Evolutionary conservation across 2,113 vertebrate species (phyloP).

Genomic region (Lanius collurio): DNA sequence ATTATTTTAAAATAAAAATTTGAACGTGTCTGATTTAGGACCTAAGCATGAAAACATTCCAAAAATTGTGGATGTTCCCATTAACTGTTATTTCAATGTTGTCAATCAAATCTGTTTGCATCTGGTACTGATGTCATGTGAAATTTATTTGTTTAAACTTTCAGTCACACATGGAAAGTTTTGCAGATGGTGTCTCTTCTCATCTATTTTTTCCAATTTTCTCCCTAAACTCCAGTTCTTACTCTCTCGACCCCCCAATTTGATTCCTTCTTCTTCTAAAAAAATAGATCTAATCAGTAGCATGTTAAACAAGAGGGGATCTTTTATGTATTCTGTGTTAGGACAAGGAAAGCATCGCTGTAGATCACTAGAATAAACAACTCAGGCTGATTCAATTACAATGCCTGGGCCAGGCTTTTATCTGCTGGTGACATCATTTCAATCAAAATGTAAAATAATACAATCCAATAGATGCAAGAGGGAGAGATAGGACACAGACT

Average conservation of each 20-base stretch:
- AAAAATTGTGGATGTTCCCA: conserved; percentile 28
- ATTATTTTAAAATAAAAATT: neutral
- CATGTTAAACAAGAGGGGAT: conserved; percentile 92
- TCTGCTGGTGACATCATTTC: conserved; percentile 97
- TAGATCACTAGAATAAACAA: conserved; percentile 96
- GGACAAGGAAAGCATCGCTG: conserved; percentile 88
- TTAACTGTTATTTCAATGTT: conserved; percentile 77
- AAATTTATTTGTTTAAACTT: conserved; percentile 88
- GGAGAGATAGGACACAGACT: conserved; percentile 93
- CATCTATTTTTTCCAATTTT: conserved; percentile 22
- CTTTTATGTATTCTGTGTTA: conserved; percentile 92
- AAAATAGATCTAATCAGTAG: conserved; percentile 89
- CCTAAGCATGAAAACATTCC: neutral
- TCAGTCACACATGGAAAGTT: conserved; percentile 90
- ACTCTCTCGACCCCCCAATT: conserved; percentile 30
- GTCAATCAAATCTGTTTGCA: conserved; percentile 77
- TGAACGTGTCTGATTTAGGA: neutral
- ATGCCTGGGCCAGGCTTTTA: conserved; percentile 87
- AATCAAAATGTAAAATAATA: conserved; percentile 99
- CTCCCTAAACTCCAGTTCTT: neutral
- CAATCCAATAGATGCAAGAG: conserved; percentile 91
- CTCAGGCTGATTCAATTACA: conserved; percentile 95
- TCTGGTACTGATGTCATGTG: conserved; percentile 71
- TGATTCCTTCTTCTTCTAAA: conserved; percentile 57
- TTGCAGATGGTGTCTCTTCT: conserved; percentile 83